phyloP scores from a whole-genome alignment of 1,140 invertebrate species.

The Euura saliciscinereae region DNA sequence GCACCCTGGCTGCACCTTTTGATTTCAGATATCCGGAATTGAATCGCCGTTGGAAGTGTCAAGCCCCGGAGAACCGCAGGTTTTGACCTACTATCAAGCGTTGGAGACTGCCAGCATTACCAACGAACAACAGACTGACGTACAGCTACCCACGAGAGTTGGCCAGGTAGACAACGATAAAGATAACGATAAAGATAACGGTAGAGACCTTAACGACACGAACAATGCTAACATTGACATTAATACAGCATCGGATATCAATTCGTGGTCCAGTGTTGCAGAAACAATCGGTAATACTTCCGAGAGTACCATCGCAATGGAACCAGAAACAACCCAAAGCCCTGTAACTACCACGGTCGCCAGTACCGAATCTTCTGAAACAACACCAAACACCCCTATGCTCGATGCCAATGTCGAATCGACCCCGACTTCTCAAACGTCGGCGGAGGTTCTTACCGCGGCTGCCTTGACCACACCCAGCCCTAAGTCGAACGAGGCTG shows the following conservation, averaged over 20 bases:
- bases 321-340: slow-evolving; percentile 12
- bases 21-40: slow-evolving; percentile 48
- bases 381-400: slow-evolving; percentile 6
- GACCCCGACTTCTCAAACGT: neutral
- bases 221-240: slow-evolving; percentile 36
- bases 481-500: slow-evolving; percentile 9
- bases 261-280: neutral
- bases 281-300: slow-evolving; percentile 2
- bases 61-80: slow-evolving; percentile 50
- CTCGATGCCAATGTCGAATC: neutral
- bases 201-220: slow-evolving; percentile 33
- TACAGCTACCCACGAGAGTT: slow-evolving; percentile 25
- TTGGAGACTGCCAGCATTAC: slow-evolving; percentile 51
- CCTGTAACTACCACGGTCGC: slow-evolving; percentile 18
- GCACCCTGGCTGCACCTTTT: slow-evolving; percentile 51
- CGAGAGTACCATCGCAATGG: neutral
- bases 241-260: slow-evolving; percentile 19
- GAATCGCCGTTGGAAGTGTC: slow-evolving; percentile 42
- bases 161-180: slow-evolving; percentile 41
- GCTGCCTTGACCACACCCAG: slow-evolving; percentile 16
- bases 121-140: slow-evolving; percentile 43
- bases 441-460: neutral
- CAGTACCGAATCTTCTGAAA: slow-evolving; percentile 11
- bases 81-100: slow-evolving; percentile 54
- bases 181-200: slow-evolving; percentile 36